These are phyloP conservation scores for Hippocampus mohnikei DNA, from an alignment of 2,113 vertebrate genomes.

Conservation along the genomic window DNA sequence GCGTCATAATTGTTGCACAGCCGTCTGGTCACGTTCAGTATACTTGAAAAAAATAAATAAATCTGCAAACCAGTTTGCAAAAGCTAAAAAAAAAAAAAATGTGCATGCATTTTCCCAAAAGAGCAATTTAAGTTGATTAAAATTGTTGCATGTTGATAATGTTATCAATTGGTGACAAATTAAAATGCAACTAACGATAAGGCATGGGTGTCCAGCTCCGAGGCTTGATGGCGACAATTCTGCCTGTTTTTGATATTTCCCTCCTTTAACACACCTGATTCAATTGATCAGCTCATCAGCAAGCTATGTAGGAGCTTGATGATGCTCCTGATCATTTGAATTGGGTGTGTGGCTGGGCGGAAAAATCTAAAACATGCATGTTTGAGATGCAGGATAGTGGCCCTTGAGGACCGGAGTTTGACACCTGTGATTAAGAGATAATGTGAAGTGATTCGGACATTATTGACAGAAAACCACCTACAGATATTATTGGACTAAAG, in stretches of 20 bases:
- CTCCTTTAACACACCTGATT: too few species aligned
- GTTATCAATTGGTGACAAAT: neutral
- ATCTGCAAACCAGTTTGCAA: neutral
- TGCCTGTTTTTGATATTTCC: too few species aligned
- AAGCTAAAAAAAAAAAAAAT: neutral
- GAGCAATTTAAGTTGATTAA: neutral
- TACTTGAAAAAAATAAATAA: neutral
- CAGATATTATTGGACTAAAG: neutral
- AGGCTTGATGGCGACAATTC: too few species aligned
- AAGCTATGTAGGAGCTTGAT: too few species aligned
- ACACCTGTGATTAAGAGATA: neutral
- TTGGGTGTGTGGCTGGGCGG: too few species aligned
- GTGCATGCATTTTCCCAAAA: neutral
- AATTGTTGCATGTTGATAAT: neutral
- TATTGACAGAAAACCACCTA: neutral
- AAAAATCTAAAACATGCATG: too few species aligned
- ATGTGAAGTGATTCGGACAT: neutral
- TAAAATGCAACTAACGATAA: neutral
- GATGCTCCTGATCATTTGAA: too few species aligned
- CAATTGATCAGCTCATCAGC: too few species aligned
- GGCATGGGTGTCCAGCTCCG: too few species aligned
- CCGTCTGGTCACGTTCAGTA: too few species aligned
- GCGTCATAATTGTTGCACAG: neutral
- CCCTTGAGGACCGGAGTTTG: too few species aligned
- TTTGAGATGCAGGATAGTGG: too few species aligned